Percentiles rank a stretch among this genome's conserved stretches.
These are phyloP conservation scores for Drosophila tsacasi DNA, from an alignment of 1,140 invertebrate genomes.

Conservation along the genomic window DNA sequence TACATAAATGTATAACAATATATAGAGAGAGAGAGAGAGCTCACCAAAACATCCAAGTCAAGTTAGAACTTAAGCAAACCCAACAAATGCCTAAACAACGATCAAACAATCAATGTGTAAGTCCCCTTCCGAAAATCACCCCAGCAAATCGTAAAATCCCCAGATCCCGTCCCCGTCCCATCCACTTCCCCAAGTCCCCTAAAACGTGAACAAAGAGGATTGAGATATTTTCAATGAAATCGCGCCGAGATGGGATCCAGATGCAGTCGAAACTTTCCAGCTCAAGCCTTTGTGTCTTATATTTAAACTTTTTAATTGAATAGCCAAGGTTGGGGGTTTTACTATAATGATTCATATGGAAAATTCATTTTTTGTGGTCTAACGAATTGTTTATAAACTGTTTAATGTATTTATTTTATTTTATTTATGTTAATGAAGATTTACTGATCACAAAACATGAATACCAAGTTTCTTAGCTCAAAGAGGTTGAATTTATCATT, in stretches of 20 bases:
- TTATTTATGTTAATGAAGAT: not conserved
- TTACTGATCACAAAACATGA: not conserved
- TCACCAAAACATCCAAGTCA: conserved; percentile 35
- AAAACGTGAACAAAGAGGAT: conserved; percentile 67
- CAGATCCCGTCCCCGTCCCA: conserved; percentile 11
- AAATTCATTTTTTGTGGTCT: not conserved
- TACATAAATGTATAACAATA: conserved; percentile 28
- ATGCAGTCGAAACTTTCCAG: not conserved
- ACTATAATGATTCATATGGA: not conserved
- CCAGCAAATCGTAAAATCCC: conserved; percentile 3
- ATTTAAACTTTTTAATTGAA: not conserved
- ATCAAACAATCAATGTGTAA: conserved; percentile 48
- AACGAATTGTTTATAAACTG: not conserved
- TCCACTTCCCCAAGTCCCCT: conserved; percentile 34
- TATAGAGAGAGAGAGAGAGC: conserved; percentile 16
- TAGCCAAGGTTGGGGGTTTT: not conserved
- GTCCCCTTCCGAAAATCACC: conserved; percentile 22
- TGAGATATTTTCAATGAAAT: conserved; percentile 53
- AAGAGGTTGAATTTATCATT: not conserved
- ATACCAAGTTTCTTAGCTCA: not conserved
- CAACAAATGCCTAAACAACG: conserved; percentile 35
- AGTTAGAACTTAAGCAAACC: conserved; percentile 39
- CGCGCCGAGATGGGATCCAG: conserved; percentile 3
- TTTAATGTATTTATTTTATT: no score
- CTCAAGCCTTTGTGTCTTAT: not conserved